Base-by-base conservation (phyloP, 53 echinoderm and acorn worm species). In the Hippasteria phrygiana region DNA sequence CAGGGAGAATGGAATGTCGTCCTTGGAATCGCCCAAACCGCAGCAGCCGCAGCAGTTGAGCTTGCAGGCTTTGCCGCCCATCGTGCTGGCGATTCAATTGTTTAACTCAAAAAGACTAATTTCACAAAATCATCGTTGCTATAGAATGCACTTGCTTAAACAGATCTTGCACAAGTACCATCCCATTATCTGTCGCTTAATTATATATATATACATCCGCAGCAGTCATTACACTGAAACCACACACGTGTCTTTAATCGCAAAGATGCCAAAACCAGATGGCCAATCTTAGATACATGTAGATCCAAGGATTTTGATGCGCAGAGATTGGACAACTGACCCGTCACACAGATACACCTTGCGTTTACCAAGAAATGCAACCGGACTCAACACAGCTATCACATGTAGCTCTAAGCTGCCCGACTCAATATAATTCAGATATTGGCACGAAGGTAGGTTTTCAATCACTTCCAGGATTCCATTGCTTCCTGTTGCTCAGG, bases 1-100 rank as follows among this genome's bases (percentile, higher is more conserved):
- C 42, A 90, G 91, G 77, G 89, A 96, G 13, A 91, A 90, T 0
- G 92, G 94, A 55, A 96, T 93, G 88, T 96, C 93, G 11, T 96
- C 96, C n/a, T 90, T 92, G 73, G 94, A 88, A 74, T 92, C 96
- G 37, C 84, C 88, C 56, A 92, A 59, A 42, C 96, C 92, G 69
- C 96, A 90, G 46, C 96, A 96, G 75, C 96, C 93, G 82, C 95
- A 88, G 48, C 96, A 96, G 90, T 93, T 92, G 8, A 90, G 90
- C 51, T 94, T 94, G 77, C 96, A 92, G 65, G 94, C 83, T 71
- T 90, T 90, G 40, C 83, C 87, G 62, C 93, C 93, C 93, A 93
- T 93, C 27, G 48, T 42, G 55, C 10, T 9, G 59, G 59, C 59
- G 26, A 51, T 14, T 51, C 27, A 26, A 14, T n/a, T 26, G 59